Evolutionary conservation across 2,113 vertebrate species (phyloP), one percentile per base, ranked within the genome.

Genomic region (Gambusia affinis): DNA sequence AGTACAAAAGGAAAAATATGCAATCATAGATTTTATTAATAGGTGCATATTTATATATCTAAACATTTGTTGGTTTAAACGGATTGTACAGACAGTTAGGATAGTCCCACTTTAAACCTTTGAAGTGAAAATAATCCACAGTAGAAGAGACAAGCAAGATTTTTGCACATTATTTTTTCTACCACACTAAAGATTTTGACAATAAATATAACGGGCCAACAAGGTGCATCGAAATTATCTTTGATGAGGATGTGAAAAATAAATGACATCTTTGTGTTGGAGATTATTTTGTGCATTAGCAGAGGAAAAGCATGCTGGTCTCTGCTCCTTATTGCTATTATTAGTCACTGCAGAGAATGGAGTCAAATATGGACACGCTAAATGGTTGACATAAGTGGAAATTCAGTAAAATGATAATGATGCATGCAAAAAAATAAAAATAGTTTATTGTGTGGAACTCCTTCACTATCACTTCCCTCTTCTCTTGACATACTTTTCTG

Each of bases 401-500:
- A 83, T 33, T 70, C 61, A 5, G 33, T 78, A 15, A 1, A 60
- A 44, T 30, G n/a, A 39, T 44, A 83, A 63, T 80, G 78, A 85
- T 61, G 73, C 33, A 51, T 79, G 60, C 24, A 63, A 75, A 37
- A 85, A 68, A 85, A 85, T 86, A 62, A 76, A 85, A 68, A 83
- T 84, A 85, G 83, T 88, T 89, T 73, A 86, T 77, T 74, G 27
- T 74, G 29, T 85, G 67, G 73, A 75, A 70, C 75, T 77, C 79
- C 12, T 84, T 85, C 71, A 30, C 84, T 71, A 83, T 83, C 81
- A 85, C 85, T 91, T 91, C 88, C 87, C 60, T 14, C 8, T 79
- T 68, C 72, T 87, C 83, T 78, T 68, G 4, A 73, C 31, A 86
- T 72, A 54, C 57, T 27, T 67, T 73, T 82, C 82, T 90, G n/a